These are phyloP conservation scores for Brachylomia viminalis DNA, from an alignment of 2,888 invertebrate species.

Conservation along the genomic window DNA sequence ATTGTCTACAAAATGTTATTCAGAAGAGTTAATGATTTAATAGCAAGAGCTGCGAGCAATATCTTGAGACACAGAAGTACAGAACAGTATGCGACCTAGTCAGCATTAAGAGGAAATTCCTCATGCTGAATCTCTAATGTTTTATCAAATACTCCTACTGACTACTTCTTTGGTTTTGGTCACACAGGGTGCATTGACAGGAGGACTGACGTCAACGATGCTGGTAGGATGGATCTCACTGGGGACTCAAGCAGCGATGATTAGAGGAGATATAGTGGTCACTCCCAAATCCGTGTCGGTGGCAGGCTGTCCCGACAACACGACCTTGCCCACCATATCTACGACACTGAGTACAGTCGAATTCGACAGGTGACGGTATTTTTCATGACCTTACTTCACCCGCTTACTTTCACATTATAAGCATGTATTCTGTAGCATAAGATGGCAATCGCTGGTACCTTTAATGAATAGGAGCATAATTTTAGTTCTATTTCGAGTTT, in stretches of 20 bases:
- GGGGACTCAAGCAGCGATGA: slow-evolving; percentile 92
- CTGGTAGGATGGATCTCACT: slow-evolving; percentile 93
- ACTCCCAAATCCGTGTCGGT: slow-evolving; percentile 92
- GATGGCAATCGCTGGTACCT: background rate
- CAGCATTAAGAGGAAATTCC: background rate
- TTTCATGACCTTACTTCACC: background rate
- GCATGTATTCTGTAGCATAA: background rate
- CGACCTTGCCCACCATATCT: slow-evolving; percentile 69
- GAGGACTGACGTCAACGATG: slow-evolving; percentile 91
- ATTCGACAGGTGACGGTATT: slow-evolving; percentile 78
- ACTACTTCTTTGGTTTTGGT: background rate
- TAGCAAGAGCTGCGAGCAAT: background rate
- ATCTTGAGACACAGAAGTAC: background rate
- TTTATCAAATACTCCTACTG: background rate
- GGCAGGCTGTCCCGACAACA: slow-evolving; percentile 87
- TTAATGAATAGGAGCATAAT: background rate
- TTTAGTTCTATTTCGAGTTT: background rate
- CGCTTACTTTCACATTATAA: background rate
- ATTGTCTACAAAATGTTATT: background rate
- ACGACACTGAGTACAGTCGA: slow-evolving; percentile 69
- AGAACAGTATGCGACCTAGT: background rate
- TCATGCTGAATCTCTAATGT: background rate
- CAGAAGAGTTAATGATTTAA: background rate
- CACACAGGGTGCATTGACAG: slow-evolving; percentile 92
- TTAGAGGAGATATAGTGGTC: slow-evolving; percentile 91